These are phyloP conservation scores for Adoxophyes honmai DNA, from an alignment of 1,140 invertebrate species.

Conservation along the genomic window DNA sequence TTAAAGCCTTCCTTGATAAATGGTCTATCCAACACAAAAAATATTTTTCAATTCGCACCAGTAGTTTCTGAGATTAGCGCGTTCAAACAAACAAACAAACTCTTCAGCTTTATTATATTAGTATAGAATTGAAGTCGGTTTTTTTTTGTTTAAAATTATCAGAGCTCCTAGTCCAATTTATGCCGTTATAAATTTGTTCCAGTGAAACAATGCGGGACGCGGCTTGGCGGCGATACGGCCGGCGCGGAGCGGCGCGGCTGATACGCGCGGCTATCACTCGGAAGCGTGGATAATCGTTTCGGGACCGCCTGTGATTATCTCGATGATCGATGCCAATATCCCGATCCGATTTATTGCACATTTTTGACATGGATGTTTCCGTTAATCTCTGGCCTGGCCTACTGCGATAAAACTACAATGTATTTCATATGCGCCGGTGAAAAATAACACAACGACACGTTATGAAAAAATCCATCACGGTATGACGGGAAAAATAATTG, in stretches of 20 bases:
- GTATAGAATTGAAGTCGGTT: too few relatives aligned
- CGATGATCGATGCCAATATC: constrained; percentile 31
- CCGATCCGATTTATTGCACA: constrained; percentile 33
- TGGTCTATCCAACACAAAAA: too few relatives aligned
- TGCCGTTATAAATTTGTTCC: constrained; percentile 32
- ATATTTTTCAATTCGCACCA: too few relatives aligned
- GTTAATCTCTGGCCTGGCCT: constrained; percentile 10
- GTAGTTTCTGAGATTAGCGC: too few relatives aligned
- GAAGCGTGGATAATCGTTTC: constrained; percentile 40
- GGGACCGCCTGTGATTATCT: constrained; percentile 44
- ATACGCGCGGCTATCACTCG: constrained; percentile 26
- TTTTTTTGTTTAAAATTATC: too few relatives aligned
- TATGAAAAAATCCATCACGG: too few relatives aligned
- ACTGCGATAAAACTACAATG: background rate
- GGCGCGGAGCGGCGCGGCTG: background rate
- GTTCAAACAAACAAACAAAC: too few relatives aligned
- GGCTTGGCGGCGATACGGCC: constrained; percentile 9
- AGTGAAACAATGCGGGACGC: constrained; percentile 28
- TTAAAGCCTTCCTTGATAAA: too few relatives aligned
- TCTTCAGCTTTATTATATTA: too few relatives aligned
- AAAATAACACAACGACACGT: too few relatives aligned
- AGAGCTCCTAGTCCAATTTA: constrained; percentile 22
- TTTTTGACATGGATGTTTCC: constrained; percentile 14
- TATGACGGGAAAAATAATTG: too few relatives aligned
- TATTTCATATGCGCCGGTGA: too few relatives aligned